Evolutionary conservation across 2,888 invertebrate genomes (phyloP).

Genomic region (Aporophyla nigra): DNA sequence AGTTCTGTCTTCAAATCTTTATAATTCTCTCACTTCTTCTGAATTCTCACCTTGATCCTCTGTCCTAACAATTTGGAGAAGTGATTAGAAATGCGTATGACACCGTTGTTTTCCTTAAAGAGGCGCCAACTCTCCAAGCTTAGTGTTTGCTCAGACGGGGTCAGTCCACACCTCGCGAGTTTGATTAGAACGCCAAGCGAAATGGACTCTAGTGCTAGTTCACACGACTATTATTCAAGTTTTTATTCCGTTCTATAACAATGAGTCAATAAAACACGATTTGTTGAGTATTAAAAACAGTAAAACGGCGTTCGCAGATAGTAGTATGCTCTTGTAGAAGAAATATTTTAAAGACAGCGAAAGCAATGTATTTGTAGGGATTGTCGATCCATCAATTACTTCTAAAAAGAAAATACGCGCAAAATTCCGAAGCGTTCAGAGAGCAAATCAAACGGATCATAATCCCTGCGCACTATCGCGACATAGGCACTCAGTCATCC

Average conservation of each 20-base stretch:
- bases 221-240: conserved; percentile 44
- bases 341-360: conserved; percentile 4
- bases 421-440: conserved; percentile 12
- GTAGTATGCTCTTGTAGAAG: not conserved
- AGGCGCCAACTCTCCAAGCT: conserved; percentile 14
- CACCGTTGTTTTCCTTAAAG: conserved; percentile 40
- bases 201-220: conserved; percentile 45
- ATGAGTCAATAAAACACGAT: conserved; percentile 36
- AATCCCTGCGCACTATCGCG: conserved; percentile 22
- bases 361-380: not conserved
- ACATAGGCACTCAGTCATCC: conserved; percentile 21
- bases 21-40: not conserved
- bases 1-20: not conserved
- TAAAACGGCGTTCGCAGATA: not conserved
- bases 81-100: conserved; percentile 22
- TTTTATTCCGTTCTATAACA: conserved; percentile 44
- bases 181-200: conserved; percentile 26
- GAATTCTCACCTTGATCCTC: not conserved
- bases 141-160: conserved; percentile 44
- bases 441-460: conserved; percentile 17
- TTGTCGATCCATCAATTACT: not conserved
- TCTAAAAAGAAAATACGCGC: not conserved
- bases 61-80: conserved; percentile 10
- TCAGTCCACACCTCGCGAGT: conserved; percentile 29
- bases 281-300: conserved; percentile 22